Percentiles rank a stretch among this genome's conserved stretches.
Evolutionary conservation across 2,888 invertebrate genomes (phyloP).

Genomic region (Carterocephalus palaemon): DNA sequence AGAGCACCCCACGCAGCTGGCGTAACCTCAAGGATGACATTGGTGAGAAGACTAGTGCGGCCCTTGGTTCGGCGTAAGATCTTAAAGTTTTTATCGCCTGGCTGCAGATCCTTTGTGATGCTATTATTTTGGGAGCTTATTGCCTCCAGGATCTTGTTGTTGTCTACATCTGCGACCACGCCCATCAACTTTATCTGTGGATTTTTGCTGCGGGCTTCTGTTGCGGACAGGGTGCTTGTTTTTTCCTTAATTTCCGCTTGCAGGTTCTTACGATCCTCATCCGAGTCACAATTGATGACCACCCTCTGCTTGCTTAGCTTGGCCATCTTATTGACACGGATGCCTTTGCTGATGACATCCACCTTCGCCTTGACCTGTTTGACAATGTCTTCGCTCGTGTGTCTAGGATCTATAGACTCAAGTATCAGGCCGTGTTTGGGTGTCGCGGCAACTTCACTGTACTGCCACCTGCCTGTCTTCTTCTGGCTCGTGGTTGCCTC

Average conservation of each 20-base stretch:
- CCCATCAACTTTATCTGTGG: constrained; percentile 1
- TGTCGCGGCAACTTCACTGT: too few species aligned
- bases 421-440: too few species aligned
- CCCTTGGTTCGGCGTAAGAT: constrained; percentile 5
- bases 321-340: neutral
- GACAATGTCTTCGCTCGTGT: neutral
- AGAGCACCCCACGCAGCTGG: constrained; percentile 11
- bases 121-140: neutral
- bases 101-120: neutral
- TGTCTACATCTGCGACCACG: neutral
- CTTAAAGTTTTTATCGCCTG: neutral
- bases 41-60: constrained; percentile 9
- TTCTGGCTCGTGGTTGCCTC: too few species aligned
- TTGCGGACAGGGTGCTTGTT: neutral
- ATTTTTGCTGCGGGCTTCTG: neutral
- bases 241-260: neutral
- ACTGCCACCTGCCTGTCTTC: too few species aligned
- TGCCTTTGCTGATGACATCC: neutral
- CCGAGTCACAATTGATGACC: constrained; percentile 8
- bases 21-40: constrained; percentile 14
- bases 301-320: constrained; percentile 6
- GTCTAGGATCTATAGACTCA: neutral
- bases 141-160: constrained; percentile 2
- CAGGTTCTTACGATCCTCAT: neutral
- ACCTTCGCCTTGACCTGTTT: neutral